These are phyloP conservation scores for Vanacampus margaritifer DNA, from an alignment of 2,113 vertebrate species.

Conservation along the genomic window DNA sequence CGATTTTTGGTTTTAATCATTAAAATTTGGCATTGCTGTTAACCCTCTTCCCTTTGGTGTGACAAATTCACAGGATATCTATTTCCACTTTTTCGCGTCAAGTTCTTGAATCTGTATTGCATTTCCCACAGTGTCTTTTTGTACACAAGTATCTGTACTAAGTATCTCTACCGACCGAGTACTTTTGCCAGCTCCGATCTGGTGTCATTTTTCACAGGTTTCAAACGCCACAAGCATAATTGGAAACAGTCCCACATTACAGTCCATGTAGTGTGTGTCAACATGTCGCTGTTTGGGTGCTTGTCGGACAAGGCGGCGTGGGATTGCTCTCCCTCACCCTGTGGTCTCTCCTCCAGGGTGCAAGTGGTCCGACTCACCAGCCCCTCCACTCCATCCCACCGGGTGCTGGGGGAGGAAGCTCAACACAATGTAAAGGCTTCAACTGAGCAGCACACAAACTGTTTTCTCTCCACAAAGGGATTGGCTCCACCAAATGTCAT, in stretches of 20 bases:
- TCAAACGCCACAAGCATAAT: background rate
- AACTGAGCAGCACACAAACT: slow-evolving; percentile 85
- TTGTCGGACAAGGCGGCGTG: slow-evolving; percentile 70
- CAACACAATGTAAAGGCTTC: slow-evolving; percentile 84
- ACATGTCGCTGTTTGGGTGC: slow-evolving; percentile 62
- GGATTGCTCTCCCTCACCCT: slow-evolving; percentile 67
- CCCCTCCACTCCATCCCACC: slow-evolving; percentile 49
- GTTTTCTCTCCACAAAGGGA: slow-evolving; percentile 86
- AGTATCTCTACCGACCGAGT: background rate
- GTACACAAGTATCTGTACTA: background rate
- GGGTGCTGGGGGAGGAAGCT: slow-evolving; percentile 68
- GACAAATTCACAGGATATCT: too few species aligned
- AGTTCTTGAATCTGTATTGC: too few species aligned
- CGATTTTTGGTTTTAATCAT: too few species aligned
- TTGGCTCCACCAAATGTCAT: slow-evolving; percentile 85
- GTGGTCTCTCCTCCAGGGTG: slow-evolving; percentile 64
- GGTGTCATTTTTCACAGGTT: background rate
- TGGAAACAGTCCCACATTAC: background rate
- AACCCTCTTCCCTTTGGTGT: too few species aligned
- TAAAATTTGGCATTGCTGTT: too few species aligned
- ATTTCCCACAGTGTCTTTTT: background rate
- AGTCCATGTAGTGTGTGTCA: slow-evolving; percentile 37
- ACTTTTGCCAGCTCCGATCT: background rate
- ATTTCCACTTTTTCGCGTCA: too few species aligned
- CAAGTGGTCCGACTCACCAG: slow-evolving; percentile 60